Conservation (phyloP, 2,113 vertebrate species). For the Puffinus mauretanicus region DNA sequence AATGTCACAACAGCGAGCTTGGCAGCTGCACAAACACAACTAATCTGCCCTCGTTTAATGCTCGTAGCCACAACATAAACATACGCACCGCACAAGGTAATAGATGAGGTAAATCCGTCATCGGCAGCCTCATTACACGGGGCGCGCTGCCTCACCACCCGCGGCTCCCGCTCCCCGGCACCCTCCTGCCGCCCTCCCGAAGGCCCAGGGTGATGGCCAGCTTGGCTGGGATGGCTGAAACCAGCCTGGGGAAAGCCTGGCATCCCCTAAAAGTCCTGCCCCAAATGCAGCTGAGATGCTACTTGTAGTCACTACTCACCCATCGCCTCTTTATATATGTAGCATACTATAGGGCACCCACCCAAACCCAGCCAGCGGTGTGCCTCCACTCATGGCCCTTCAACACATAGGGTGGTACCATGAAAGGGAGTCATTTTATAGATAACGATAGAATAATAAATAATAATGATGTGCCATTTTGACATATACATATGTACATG, state of each 20-base stretch:
- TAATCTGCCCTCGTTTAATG: neutral
- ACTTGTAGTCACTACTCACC: neutral
- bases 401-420: neutral
- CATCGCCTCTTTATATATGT: fast-evolving
- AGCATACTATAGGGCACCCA: fast-evolving
- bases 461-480: neutral
- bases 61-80: constrained; percentile 16
- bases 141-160: neutral
- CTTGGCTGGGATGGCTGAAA: neutral
- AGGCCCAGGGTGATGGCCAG: fast-evolving
- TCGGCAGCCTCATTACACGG: neutral
- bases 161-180: fast-evolving
- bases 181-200: fast-evolving
- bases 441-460: neutral
- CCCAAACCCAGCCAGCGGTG: neutral
- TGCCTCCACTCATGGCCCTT: neutral
- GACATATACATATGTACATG: neutral
- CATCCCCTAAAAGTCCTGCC: neutral
- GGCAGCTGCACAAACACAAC: constrained; percentile 33
- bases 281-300: fast-evolving
- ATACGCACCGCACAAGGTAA: neutral
- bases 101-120: neutral
- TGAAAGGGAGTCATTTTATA: neutral
- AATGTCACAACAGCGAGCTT: neutral
- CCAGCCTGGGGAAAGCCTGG: neutral